Base-by-base conservation (phyloP, 2,113 vertebrate genomes). In the Rhinolophus sinicus region DNA sequence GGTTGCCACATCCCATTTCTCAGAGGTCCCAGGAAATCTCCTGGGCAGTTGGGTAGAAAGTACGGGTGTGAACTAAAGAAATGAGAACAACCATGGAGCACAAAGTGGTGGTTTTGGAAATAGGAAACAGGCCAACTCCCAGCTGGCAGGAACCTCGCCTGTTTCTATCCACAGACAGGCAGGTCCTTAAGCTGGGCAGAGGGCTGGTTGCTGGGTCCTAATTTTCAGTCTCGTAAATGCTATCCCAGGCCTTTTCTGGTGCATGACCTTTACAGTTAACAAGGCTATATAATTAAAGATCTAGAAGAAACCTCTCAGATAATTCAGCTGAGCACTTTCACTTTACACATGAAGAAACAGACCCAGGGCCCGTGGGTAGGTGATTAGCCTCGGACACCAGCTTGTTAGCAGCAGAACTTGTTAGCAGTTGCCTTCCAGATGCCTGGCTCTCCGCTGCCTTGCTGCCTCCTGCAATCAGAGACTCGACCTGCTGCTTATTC, bases 401-500 rank as follows among this genome's bases (percentile, higher is more conserved):
- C 38, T 62, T 30, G 47, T 8, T 9, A 22, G 62, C 35, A 3
- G 0, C 26, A 6, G 1, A 8, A 33, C 75, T 3, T 30, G 76
- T n/a, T n/a, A n/a, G n/a, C 38, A 28, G 11, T 16, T 10, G 38
- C 65, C 38, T 8, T 16, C 47, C 2, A 2, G 22, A n/a, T 4
- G 8, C 54, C 50, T 0, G 35, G 2, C 47, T 80, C 16, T 54
- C n/a, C 12, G 0, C 1, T 1, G 3, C 21, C 69, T 40, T 18
- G 28, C 69, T 72, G n/a, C 62, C 38, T 88, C 56, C 88, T 6
- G 26, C 72, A 9, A 38, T 52, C 3, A 1, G 35, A 75, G 6
- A 38, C 16, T 24, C 22, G 35, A 6, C 28, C 26, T 35, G 26
- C 28, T 52, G 47, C 8, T 21, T 22, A 8, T 28, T 47, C 62